Percentiles rank a stretch among this genome's conserved stretches.
Evolutionary conservation across 2,797 vertebrate species (phyloP).

Genomic region (Loriculus beryllinus): DNA sequence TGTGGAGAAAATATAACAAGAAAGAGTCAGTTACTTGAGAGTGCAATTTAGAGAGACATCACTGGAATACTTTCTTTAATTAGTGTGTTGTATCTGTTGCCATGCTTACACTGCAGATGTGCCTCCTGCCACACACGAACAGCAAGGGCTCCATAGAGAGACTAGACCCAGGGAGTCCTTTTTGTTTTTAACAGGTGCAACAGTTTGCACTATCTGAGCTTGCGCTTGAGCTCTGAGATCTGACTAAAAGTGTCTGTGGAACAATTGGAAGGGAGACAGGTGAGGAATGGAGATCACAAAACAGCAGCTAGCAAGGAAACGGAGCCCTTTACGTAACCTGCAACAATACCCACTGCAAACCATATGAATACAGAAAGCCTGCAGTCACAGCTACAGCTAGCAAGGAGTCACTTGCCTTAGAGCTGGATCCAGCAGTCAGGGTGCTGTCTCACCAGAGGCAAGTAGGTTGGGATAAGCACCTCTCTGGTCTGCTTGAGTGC

Average conservation of each 20-base stretch:
- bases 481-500: not conserved
- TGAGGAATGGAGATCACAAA: not conserved
- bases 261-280: not conserved
- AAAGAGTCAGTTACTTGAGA: not conserved
- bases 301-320: not conserved
- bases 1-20: not conserved
- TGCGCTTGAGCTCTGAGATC: not conserved
- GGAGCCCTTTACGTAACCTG: not conserved
- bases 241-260: not conserved
- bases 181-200: not conserved
- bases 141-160: not conserved
- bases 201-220: not conserved
- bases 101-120: not conserved
- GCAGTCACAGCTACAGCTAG: not conserved
- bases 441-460: not conserved
- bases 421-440: not conserved
- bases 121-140: not conserved
- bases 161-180: not conserved
- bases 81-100: not conserved
- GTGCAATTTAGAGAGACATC: not conserved
- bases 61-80: not conserved
- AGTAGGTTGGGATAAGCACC: not conserved
- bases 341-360: not conserved
- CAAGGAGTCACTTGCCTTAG: not conserved
- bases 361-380: not conserved